Percentiles rank a stretch among this genome's conserved stretches.
phyloP scores from a whole-genome alignment of 2,797 vertebrate genomes.

The Synaphobranchus kaupii region DNA sequence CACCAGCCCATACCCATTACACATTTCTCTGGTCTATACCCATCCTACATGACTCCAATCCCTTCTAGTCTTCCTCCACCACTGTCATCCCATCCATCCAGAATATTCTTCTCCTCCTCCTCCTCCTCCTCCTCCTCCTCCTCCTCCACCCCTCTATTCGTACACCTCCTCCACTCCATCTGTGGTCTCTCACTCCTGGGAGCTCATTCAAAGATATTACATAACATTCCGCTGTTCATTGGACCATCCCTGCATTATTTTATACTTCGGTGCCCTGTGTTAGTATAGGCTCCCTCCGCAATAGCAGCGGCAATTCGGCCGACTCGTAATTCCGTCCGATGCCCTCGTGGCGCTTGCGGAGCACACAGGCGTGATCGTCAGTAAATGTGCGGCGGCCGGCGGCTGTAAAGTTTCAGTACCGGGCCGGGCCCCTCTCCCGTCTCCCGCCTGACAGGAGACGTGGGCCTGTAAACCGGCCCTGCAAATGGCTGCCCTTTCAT shows the following conservation, averaged over 20 bases:
- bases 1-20: background rate
- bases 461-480: conserved; percentile 26
- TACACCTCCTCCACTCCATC: conserved; percentile 25
- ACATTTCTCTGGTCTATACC: background rate
- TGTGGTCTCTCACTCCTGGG: background rate
- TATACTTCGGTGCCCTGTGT: background rate
- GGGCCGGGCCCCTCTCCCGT: background rate
- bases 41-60: background rate
- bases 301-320: background rate
- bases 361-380: background rate
- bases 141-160: background rate
- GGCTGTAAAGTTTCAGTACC: background rate
- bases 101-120: conserved; percentile 27
- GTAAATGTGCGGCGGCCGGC: background rate
- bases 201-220: background rate
- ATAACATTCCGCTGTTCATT: background rate
- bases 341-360: background rate
- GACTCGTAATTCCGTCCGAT: background rate
- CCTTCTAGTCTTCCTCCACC: background rate
- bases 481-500: background rate
- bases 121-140: background rate
- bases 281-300: background rate
- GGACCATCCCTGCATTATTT: background rate
- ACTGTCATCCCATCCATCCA: background rate
- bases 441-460: conserved; percentile 3